These are phyloP conservation scores for Erythrocercus mccallii DNA, from an alignment of 2,113 vertebrate genomes.

Conservation along the genomic window DNA sequence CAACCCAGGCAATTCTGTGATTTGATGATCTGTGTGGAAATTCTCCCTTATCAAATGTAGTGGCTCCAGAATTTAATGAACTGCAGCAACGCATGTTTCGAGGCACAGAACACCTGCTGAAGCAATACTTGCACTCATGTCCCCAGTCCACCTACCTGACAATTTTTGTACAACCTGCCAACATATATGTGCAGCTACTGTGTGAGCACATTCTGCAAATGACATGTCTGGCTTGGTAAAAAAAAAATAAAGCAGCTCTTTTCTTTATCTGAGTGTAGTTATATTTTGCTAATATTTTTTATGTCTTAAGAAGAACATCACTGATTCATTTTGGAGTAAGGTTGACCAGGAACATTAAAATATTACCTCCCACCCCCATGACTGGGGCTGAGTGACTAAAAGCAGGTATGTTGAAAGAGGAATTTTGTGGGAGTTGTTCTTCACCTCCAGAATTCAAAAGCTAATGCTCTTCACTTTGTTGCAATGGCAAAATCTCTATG, in stretches of 20 bases:
- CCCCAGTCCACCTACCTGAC: not conserved
- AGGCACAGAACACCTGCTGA: not conserved
- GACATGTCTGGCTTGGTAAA: not conserved
- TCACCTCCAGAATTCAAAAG: not conserved
- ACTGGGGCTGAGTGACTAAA: not conserved
- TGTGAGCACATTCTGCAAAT: not conserved
- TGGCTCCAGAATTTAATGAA: not conserved
- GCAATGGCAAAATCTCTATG: fast-evolving
- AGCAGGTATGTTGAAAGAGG: not conserved
- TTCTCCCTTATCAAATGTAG: not conserved
- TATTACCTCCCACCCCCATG: not conserved
- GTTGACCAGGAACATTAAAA: not conserved
- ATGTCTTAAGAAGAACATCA: not conserved
- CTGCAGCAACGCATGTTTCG: not conserved
- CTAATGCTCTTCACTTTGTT: not conserved
- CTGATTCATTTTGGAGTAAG: not conserved
- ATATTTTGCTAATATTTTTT: not conserved
- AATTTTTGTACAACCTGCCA: not conserved
- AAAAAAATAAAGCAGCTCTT: not conserved
- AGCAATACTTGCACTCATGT: not conserved
- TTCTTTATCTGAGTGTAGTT: not conserved
- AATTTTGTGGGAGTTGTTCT: not conserved
- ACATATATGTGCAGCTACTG: not conserved
- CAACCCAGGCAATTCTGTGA: not conserved
- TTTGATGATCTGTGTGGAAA: not conserved